These are phyloP conservation scores for Gallirallus australis DNA, from an alignment of 2,797 vertebrate genomes.

Conservation along the genomic window DNA sequence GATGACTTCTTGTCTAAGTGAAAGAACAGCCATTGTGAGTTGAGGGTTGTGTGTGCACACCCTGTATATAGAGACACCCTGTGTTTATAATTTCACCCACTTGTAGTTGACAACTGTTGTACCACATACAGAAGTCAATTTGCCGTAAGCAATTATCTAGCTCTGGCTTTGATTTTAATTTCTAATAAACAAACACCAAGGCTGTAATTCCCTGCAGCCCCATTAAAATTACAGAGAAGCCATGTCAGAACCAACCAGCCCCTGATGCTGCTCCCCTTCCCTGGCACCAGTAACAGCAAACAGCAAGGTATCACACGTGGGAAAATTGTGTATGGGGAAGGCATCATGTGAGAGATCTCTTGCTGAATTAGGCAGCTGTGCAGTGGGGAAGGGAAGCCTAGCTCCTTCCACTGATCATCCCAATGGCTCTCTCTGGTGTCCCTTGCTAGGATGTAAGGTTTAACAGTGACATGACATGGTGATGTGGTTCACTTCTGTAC, in stretches of 20 bases:
- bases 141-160: background rate
- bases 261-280: background rate
- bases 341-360: background rate
- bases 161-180: background rate
- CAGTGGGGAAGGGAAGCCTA: background rate
- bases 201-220: conserved; percentile 12
- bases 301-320: fast-evolving
- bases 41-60: background rate
- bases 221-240: conserved; percentile 31
- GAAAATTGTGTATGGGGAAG: fast-evolving
- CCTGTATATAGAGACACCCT: background rate
- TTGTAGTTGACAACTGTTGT: background rate
- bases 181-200: conserved; percentile 27
- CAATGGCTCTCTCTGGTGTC: background rate
- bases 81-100: background rate
- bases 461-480: background rate
- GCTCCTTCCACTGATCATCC: background rate
- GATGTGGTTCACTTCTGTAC: background rate
- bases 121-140: background rate
- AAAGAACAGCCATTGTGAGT: background rate
- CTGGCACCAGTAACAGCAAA: background rate
- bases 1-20: background rate
- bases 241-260: background rate
- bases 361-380: background rate
- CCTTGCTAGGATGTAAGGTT: background rate